Evolutionary conservation across 2,113 vertebrate genomes (phyloP), one percentile per base, ranked within the genome.

Genomic region (Pungitius pungitius): DNA sequence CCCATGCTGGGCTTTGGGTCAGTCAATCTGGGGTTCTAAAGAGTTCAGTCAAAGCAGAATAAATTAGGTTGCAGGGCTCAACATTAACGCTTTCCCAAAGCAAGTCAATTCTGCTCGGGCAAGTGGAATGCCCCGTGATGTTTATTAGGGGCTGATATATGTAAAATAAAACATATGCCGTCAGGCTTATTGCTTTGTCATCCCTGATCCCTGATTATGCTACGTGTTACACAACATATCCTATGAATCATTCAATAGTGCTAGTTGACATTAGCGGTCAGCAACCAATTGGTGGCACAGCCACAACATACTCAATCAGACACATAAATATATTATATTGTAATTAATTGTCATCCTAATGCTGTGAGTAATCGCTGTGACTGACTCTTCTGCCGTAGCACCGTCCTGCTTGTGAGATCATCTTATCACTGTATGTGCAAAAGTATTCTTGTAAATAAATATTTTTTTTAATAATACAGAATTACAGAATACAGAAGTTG

Each of bases 21-120:
- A 30, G 30, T 30, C 30, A 54, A 62, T 51, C 9, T 8, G 12
- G 24, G 22, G 1, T 26, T 68, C 9, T 40, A 42, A 59, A 27
- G 18, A 47, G 59, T 71, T 1, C 10, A 65, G 57, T 58, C 12
- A 58, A 80, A 70, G 42, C 20, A 39, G 18, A 54, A 57, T 40
- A 52, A 60, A 73, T 33, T 30, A 56, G 30, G 9, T 57, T 57
- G 27, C 14, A 52, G 10, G 10, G 49, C n/a, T 24, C 49, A 22
- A 22, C 8, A 47, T 47, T n/a, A 49, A n/a, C 8, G n/a, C 47
- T 51, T 51, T 9, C n/a, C n/a, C 3, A 3, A 22, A 4, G n/a
- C 20, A 51, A 51, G 49, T 51, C 8, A 11, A 51, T n/a, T 51
- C 49, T 51, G 49, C 12, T 51, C 7, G 9, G 49, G n/a, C n/a